Evolutionary conservation across 2,797 vertebrate species (phyloP).

Genomic region (Myotis myotis): DNA sequence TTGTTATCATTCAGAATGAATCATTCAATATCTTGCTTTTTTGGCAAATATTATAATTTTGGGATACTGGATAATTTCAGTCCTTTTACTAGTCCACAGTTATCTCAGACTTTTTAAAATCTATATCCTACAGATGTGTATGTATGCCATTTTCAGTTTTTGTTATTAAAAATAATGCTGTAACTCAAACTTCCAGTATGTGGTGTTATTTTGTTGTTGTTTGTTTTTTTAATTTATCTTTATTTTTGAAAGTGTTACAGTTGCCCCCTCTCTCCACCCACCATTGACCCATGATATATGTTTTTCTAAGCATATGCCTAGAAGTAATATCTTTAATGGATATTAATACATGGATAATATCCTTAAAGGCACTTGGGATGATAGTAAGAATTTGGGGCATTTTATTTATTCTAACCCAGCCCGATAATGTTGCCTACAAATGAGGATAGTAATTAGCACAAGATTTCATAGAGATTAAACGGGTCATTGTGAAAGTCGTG

Average conservation of each 20-base stretch:
- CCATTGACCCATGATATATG: background rate
- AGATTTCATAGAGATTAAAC: slow-evolving; percentile 5
- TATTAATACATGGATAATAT: background rate
- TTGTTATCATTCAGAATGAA: background rate
- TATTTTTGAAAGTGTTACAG: too few relatives aligned
- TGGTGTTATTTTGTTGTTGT: too few relatives aligned
- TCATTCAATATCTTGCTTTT: slow-evolving; percentile 29
- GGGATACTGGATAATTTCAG: slow-evolving; percentile 8
- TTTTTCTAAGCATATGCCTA: slow-evolving; percentile 5
- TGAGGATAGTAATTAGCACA: background rate
- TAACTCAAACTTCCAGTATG: background rate
- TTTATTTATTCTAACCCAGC: background rate
- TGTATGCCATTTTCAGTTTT: background rate
- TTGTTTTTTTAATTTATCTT: too few relatives aligned
- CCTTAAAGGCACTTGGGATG: background rate
- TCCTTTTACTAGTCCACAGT: background rate
- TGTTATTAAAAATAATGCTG: background rate
- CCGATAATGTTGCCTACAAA: background rate
- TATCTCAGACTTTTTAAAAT: slow-evolving; percentile 9
- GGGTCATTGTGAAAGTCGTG: background rate
- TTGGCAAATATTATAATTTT: slow-evolving; percentile 48
- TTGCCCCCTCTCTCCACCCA: too few relatives aligned
- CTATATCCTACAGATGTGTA: background rate
- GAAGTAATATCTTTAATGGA: background rate
- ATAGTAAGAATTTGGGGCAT: background rate